Evolutionary conservation across 2,797 vertebrate genomes (phyloP).

Genomic region (Adrianichthys oophorus): DNA sequence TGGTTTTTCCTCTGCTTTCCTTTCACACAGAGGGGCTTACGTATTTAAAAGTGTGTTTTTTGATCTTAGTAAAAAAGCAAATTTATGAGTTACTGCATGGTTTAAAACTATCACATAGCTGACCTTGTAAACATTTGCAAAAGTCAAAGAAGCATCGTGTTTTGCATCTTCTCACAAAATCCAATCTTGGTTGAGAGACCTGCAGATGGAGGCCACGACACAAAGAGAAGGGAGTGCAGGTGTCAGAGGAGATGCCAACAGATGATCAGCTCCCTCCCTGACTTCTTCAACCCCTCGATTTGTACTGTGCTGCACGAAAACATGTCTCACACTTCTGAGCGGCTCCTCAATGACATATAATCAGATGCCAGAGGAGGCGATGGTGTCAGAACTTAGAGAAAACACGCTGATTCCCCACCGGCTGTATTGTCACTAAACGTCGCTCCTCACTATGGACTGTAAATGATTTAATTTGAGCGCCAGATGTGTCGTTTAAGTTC

Average conservation of each 20-base stretch:
- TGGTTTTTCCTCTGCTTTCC: neutral
- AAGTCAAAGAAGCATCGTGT: constrained; percentile 4
- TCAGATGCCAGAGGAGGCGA: constrained; percentile 63
- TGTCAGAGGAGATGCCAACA: constrained; percentile 52
- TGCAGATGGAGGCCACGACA: constrained; percentile 45
- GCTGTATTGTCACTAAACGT: constrained; percentile 70
- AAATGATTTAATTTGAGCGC: constrained; percentile 79
- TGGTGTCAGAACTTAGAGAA: constrained; percentile 61
- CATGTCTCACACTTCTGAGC: constrained; percentile 56
- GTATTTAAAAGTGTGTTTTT: no score
- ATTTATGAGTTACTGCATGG: neutral
- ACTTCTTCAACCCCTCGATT: constrained; percentile 45
- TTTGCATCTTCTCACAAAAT: constrained; percentile 11
- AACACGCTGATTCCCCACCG: constrained; percentile 71
- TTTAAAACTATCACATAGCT: neutral
- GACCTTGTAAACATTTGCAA: constrained; percentile 33
- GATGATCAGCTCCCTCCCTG: constrained; percentile 58
- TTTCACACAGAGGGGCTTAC: no score
- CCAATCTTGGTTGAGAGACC: constrained; percentile 20
- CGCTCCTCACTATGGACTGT: constrained; percentile 70
- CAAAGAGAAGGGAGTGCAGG: constrained; percentile 43
- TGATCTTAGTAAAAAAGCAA: no score
- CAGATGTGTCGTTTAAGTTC: constrained; percentile 73
- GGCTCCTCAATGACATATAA: constrained; percentile 52
- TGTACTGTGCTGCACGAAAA: constrained; percentile 39